Conservation (phyloP, 2,113 vertebrate species). For the Pelodiscus sinensis region DNA sequence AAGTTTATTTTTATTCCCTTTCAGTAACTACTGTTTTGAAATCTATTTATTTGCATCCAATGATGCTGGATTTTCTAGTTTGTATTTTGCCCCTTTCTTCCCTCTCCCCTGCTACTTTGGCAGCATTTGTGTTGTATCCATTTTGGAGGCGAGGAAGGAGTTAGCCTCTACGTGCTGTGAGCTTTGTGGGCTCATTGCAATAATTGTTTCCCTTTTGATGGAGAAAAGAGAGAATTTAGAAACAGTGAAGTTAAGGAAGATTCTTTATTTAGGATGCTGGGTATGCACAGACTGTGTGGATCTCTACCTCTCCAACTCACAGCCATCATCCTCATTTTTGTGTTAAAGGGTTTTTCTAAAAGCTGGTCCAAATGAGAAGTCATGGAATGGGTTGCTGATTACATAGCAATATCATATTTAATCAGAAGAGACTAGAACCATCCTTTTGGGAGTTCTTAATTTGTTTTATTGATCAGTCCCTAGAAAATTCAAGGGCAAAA, state of each 20-base stretch:
- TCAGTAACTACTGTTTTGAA: neutral
- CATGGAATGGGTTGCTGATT: neutral
- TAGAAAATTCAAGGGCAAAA: neutral
- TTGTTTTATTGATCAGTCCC: neutral
- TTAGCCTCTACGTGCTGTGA: neutral
- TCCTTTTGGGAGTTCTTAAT: neutral
- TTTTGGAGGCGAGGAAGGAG: neutral
- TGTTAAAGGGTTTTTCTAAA: neutral
- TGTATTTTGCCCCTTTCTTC: neutral
- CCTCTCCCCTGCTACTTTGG: neutral
- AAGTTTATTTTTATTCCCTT: neutral
- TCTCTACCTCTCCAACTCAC: neutral
- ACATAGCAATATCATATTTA: neutral
- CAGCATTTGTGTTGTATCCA: neutral
- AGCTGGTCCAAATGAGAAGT: neutral
- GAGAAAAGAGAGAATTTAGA: neutral
- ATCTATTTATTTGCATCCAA: fast-evolving
- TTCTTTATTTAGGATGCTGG: neutral
- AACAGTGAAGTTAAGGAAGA: neutral
- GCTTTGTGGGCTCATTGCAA: neutral
- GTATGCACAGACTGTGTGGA: neutral
- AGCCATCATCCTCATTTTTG: neutral
- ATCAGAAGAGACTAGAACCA: neutral
- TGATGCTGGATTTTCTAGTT: neutral
- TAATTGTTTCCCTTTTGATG: neutral